These are phyloP conservation scores for Vimba vimba DNA, from an alignment of 2,113 vertebrate genomes.

Conservation along the genomic window DNA sequence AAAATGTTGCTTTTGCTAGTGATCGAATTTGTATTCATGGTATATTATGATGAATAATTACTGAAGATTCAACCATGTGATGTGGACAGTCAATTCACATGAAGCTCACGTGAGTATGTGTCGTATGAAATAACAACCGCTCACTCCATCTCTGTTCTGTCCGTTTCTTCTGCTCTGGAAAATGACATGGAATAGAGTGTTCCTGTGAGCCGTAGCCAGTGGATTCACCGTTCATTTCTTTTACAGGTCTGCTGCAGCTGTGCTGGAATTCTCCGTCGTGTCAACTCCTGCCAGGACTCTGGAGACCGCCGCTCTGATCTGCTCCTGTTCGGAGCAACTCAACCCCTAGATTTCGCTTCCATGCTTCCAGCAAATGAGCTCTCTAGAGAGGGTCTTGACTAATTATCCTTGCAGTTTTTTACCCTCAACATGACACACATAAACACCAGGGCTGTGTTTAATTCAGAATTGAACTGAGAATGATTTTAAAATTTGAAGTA, in stretches of 20 bases:
- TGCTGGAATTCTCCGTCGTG: neutral
- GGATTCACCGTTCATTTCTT: slow-evolving; percentile 34
- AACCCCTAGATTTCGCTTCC: neutral
- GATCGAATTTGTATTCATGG: neutral
- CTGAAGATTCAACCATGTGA: neutral
- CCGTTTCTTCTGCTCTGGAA: slow-evolving; percentile 30
- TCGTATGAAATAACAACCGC: neutral
- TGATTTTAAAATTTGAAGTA: neutral
- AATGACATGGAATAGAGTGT: slow-evolving; percentile 29
- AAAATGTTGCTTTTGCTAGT: neutral
- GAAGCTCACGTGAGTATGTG: neutral
- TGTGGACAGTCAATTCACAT: neutral
- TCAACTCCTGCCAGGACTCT: slow-evolving; percentile 29
- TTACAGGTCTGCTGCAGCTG: slow-evolving; percentile 30
- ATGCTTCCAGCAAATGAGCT: slow-evolving; percentile 34
- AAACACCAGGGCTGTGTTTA: neutral
- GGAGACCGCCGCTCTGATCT: slow-evolving; percentile 29
- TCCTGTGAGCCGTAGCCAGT: neutral
- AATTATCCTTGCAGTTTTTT: slow-evolving; percentile 5
- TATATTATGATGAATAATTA: neutral
- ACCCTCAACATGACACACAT: neutral
- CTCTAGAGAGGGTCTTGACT: neutral
- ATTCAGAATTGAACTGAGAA: neutral
- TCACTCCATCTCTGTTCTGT: slow-evolving; percentile 12
- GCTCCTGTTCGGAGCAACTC: slow-evolving; percentile 23